phyloP scores from a whole-genome alignment of 1,140 invertebrate genomes.

The Stratiolaelaps scimitus region DNA sequence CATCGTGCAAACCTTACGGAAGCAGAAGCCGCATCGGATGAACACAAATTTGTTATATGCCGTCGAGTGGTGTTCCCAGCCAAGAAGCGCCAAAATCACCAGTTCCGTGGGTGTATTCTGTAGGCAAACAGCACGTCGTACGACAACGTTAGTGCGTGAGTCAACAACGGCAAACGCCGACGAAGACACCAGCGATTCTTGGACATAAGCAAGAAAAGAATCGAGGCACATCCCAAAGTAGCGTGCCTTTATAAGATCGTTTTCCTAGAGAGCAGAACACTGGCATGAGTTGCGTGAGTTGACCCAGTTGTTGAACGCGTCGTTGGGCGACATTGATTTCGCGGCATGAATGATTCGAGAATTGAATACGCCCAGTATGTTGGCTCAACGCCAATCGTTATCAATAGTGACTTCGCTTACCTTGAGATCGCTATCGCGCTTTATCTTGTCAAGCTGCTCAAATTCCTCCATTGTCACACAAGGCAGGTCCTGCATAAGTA shows the following conservation, averaged over 20 bases:
- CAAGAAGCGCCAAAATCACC: slow-evolving; percentile 9
- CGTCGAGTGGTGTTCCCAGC: slow-evolving; percentile 19
- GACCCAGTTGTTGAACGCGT: no score
- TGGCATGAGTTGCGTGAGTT: no score
- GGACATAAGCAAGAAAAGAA: no score
- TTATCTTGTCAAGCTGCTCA: slow-evolving; percentile 5
- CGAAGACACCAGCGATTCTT: no score
- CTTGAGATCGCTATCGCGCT: slow-evolving; percentile 28
- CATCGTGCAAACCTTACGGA: slow-evolving; percentile 23
- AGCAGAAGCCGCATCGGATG: slow-evolving; percentile 25
- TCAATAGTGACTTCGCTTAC: background rate
- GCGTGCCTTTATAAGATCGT: background rate
- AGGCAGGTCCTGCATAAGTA: background rate
- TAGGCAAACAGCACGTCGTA: background rate
- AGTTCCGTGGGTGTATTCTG: slow-evolving; percentile 20
- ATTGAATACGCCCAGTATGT: no score
- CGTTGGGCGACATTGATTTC: no score
- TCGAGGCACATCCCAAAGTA: no score
- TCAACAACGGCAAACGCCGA: no score
- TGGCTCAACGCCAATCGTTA: no score
- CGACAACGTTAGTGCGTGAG: no score
- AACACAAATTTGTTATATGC: slow-evolving; percentile 25
- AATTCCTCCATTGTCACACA: slow-evolving; percentile 21
- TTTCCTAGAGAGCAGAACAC: background rate
- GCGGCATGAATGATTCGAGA: no score